Percentiles rank a stretch among this genome's conserved stretches.
Conservation (phyloP, 2,113 vertebrate genomes). For the Gambusia holbrooki region DNA sequence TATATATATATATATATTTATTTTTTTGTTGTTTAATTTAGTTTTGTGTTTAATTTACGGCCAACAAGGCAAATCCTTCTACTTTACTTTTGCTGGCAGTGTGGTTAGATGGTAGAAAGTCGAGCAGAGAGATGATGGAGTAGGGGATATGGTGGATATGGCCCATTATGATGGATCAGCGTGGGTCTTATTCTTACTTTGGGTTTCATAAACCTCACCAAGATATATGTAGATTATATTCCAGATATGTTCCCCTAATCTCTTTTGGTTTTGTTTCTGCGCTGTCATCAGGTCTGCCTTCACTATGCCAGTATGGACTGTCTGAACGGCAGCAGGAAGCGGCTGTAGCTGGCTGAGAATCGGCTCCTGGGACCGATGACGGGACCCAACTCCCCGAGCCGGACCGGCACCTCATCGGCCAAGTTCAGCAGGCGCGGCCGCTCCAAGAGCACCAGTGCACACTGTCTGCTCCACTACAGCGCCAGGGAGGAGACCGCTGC, state of each 20-base stretch:
- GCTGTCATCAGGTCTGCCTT: slow-evolving; percentile 14
- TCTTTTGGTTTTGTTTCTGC: not conserved
- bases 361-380: slow-evolving; percentile 78
- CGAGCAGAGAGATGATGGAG: too few relatives aligned
- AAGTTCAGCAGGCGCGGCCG: slow-evolving; percentile 83
- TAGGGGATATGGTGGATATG: too few relatives aligned
- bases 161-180: not conserved
- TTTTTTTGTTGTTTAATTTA: not conserved
- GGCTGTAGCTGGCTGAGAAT: slow-evolving; percentile 50
- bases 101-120: not conserved
- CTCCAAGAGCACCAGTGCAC: slow-evolving; percentile 86
- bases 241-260: not conserved
- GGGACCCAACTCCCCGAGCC: slow-evolving; percentile 78
- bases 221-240: not conserved
- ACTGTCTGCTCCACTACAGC: slow-evolving; percentile 68
- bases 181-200: not conserved
- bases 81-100: too few relatives aligned
- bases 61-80: not conserved
- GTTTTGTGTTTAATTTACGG: too few relatives aligned
- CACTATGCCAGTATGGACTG: slow-evolving; percentile 42
- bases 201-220: not conserved
- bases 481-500: slow-evolving; percentile 49
- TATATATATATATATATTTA: too few relatives aligned
- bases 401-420: slow-evolving; percentile 74
- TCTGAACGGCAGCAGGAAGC: slow-evolving; percentile 8